Conservation (phyloP, 2,113 vertebrate species). For the Oxygymnocypris stewartii region DNA sequence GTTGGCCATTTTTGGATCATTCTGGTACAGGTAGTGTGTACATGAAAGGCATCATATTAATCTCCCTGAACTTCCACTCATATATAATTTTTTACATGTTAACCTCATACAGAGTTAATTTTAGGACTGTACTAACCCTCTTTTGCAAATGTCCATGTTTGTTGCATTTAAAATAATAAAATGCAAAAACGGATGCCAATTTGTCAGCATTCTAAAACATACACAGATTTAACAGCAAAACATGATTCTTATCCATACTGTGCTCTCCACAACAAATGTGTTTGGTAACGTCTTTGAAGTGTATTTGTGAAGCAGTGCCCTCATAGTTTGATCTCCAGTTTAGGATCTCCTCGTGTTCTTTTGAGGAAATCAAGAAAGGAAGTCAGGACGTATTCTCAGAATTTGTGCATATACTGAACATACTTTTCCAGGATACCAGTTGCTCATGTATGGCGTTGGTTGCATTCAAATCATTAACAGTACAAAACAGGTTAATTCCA, state of each 20-base stretch:
- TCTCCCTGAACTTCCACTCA: not conserved
- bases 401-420: not conserved
- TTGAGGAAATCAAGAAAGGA: not conserved
- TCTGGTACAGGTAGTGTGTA: slow-evolving; percentile 1
- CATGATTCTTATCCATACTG: not conserved
- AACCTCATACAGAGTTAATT: not conserved
- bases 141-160: slow-evolving; percentile 66
- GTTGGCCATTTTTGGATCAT: not conserved
- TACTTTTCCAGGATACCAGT: not conserved
- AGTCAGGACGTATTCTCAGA: not conserved
- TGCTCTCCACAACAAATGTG: not conserved
- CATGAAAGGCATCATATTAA: not conserved
- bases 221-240: not conserved
- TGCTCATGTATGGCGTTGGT: not conserved
- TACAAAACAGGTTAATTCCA: not conserved
- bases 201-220: not conserved
- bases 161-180: not conserved
- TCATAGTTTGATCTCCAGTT: not conserved
- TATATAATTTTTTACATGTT: not conserved
- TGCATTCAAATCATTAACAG: not conserved
- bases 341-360: not conserved
- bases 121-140: slow-evolving; percentile 82
- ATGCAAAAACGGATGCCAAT: not conserved
- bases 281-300: not conserved
- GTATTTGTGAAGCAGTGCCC: not conserved